Conservation (phyloP, 1,140 invertebrate species). For the Drosophila chauvacae region DNA sequence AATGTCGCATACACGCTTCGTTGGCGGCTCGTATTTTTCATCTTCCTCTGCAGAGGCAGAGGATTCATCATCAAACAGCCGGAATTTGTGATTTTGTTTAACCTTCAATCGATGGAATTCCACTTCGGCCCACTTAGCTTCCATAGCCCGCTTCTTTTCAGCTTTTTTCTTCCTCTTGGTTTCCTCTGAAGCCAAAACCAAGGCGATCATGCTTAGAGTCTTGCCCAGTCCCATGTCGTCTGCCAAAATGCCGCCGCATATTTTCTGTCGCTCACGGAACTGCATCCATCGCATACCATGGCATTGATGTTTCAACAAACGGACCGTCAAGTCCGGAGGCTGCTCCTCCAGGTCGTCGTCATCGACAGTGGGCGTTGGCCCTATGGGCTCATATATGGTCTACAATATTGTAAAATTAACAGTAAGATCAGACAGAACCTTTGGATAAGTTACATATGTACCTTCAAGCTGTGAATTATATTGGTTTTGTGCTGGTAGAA, state of each 20-base stretch:
- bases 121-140: slow-evolving; percentile 8
- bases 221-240: slow-evolving; percentile 86
- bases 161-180: neutral
- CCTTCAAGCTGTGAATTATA: slow-evolving; percentile 49
- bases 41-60: slow-evolving; percentile 1
- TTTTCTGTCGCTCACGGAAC: slow-evolving; percentile 91
- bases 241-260: slow-evolving; percentile 57
- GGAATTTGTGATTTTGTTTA: neutral
- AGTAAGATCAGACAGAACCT: neutral
- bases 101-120: slow-evolving; percentile 8
- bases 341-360: slow-evolving; percentile 39
- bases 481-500: slow-evolving; percentile 52
- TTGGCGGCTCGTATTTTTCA: slow-evolving; percentile 1
- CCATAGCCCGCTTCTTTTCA: neutral
- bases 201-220: slow-evolving; percentile 95
- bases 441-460: neutral
- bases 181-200: slow-evolving; percentile 86
- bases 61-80: slow-evolving; percentile 38
- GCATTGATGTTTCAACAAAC: slow-evolving; percentile 43
- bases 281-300: slow-evolving; percentile 91
- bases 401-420: neutral
- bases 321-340: slow-evolving; percentile 32
- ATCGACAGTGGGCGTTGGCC: neutral
- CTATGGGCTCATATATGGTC: slow-evolving; percentile 36
- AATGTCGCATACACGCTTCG: neutral